phyloP scores from a whole-genome alignment of 2,888 invertebrate genomes.

The Acholoe squamosa region DNA sequence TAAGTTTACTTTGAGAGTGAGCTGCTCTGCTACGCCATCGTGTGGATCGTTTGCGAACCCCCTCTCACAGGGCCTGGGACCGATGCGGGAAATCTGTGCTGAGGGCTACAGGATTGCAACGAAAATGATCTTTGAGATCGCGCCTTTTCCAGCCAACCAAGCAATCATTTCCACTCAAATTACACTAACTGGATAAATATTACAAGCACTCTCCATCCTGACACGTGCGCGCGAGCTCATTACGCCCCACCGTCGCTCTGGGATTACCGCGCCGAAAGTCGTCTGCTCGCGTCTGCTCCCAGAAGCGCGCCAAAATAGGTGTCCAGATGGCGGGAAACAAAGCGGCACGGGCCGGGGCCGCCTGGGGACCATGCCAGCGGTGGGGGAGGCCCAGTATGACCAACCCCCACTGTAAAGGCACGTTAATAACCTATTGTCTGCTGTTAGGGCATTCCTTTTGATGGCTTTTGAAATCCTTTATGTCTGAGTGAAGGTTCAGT shows the following conservation, averaged over 20 bases:
- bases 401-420: conserved; percentile 6
- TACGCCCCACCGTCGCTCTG: background rate
- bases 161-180: conserved; percentile 49
- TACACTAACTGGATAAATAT: conserved; percentile 58
- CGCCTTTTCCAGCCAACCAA: conserved; percentile 7
- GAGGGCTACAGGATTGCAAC: background rate
- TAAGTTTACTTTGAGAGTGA: too few species aligned
- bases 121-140: background rate
- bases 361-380: background rate
- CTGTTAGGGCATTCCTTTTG: conserved; percentile 52
- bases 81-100: background rate
- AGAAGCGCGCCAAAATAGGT: conserved; percentile 46
- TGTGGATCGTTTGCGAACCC: background rate
- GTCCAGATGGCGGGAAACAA: conserved; percentile 58
- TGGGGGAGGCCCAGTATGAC: background rate
- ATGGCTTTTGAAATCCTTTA: background rate
- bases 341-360: conserved; percentile 45
- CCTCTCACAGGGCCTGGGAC: background rate
- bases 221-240: conserved; percentile 17
- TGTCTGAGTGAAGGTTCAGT: background rate
- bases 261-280: conserved; percentile 42
- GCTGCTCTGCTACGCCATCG: background rate
- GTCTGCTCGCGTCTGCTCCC: conserved; percentile 24
- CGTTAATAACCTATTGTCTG: conserved; percentile 55
- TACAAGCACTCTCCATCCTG: conserved; percentile 17